Percentiles rank a stretch among this genome's conserved stretches.
Evolutionary conservation across 2,797 vertebrate genomes (phyloP).

Genomic region (Tokudaia muenninki): DNA sequence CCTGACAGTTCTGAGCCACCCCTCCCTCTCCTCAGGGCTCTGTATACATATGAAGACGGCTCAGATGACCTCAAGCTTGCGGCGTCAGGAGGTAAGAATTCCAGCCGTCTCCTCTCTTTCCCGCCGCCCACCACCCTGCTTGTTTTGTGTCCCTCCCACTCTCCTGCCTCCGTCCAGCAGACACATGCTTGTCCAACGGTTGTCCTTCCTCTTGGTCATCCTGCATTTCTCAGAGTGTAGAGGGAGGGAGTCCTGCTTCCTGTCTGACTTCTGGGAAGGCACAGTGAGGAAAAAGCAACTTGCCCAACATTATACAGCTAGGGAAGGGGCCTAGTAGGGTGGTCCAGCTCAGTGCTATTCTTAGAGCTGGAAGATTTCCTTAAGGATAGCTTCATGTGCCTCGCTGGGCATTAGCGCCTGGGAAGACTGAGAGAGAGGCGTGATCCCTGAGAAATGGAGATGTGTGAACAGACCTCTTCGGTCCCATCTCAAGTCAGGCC

Average conservation of each 20-base stretch:
- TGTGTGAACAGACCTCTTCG: slow-evolving; percentile 40
- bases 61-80: slow-evolving; percentile 94
- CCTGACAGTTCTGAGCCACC: neutral
- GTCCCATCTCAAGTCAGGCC: neutral
- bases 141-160: slow-evolving; percentile 59
- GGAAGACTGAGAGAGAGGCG: neutral
- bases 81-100: slow-evolving; percentile 94
- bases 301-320: neutral
- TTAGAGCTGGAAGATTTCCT: neutral
- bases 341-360: neutral
- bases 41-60: slow-evolving; percentile 97
- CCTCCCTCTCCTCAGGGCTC: slow-evolving; percentile 91
- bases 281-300: slow-evolving; percentile 43
- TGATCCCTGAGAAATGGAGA: neutral
- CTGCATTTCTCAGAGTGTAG: neutral
- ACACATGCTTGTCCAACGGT: slow-evolving; percentile 51
- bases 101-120: neutral
- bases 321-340: neutral
- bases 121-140: neutral
- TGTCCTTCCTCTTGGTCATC: slow-evolving; percentile 60
- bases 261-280: slow-evolving; percentile 17
- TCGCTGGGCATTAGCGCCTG: neutral
- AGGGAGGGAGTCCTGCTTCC: slow-evolving; percentile 30
- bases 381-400: slow-evolving; percentile 7
- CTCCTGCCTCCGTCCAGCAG: neutral